Conservation (phyloP, 2,888 invertebrate genomes). For the Nesidiocoris tenuis region DNA sequence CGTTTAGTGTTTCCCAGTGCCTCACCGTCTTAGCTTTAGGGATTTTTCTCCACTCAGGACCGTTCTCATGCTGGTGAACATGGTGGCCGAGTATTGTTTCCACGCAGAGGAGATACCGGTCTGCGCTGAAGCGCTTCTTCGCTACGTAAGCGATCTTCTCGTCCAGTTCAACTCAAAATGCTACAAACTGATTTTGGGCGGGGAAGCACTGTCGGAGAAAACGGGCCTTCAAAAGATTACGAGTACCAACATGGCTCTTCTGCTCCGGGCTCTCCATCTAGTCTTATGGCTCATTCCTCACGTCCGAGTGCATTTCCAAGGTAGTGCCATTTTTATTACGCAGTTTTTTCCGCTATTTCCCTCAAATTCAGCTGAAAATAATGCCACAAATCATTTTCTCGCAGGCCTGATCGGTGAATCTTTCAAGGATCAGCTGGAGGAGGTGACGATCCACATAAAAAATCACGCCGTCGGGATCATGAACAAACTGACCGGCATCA, state of each 20-base stretch:
- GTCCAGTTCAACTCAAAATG: conserved; percentile 84
- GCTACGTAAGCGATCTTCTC: conserved; percentile 83
- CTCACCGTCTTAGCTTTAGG: no score
- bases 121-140: conserved; percentile 71
- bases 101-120: conserved; percentile 51
- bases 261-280: conserved; percentile 78
- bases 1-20: no score
- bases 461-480: conserved; percentile 92
- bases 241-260: conserved; percentile 86
- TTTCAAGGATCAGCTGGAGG: conserved; percentile 55
- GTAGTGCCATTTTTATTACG: conserved; percentile 52
- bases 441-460: conserved; percentile 74
- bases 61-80: conserved; percentile 81
- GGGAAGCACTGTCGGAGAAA: conserved; percentile 85
- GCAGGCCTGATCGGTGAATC: conserved; percentile 50
- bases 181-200: conserved; percentile 93
- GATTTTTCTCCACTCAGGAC: no score
- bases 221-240: conserved; percentile 93
- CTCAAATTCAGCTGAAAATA: no score
- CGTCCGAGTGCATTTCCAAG: conserved; percentile 68
- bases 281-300: conserved; percentile 76
- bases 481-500: conserved; percentile 85
- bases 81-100: conserved; percentile 91
- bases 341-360: no score
- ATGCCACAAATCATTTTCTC: no score